A percentile compares a stretch with the other conserved stretches of the same genome.
Conservation (phyloP, 2,113 vertebrate species). For the Phylloscopus trochiloides region DNA sequence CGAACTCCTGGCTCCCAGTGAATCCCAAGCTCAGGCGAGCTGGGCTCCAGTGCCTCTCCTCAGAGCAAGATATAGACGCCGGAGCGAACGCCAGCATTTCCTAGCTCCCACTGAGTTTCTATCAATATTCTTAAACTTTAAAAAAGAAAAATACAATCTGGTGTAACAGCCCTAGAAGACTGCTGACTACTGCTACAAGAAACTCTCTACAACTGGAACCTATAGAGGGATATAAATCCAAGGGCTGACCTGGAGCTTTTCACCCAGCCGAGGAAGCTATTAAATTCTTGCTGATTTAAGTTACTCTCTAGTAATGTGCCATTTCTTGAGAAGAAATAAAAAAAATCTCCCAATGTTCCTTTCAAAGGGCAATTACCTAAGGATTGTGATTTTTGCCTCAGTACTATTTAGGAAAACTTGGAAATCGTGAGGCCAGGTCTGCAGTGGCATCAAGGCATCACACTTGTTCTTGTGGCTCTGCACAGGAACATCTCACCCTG, state of each 20-base stretch:
- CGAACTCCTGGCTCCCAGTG: not conserved
- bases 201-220: not conserved
- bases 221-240: not conserved
- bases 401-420: not conserved
- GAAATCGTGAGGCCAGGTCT: not conserved
- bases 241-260: not conserved
- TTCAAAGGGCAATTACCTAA: not conserved
- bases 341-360: not conserved
- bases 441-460: not conserved
- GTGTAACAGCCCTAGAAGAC: conserved; percentile 13
- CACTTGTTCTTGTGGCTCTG: not conserved
- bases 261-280: not conserved
- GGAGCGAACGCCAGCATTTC: not conserved
- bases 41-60: not conserved
- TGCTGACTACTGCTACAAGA: conserved; percentile 27
- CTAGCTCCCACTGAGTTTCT: conserved; percentile 57
- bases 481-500: not conserved
- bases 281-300: not conserved
- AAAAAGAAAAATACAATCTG: conserved; percentile 66
- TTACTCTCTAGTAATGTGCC: not conserved
- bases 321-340: not conserved
- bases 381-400: not conserved
- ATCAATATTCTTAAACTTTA: conserved; percentile 68
- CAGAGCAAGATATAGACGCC: not conserved
- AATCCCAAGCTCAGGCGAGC: not conserved